A percentile compares a stretch with the other conserved stretches of the same genome.
phyloP scores from a whole-genome alignment of 2,888 invertebrate species.

The Chymomyza caudatula region DNA sequence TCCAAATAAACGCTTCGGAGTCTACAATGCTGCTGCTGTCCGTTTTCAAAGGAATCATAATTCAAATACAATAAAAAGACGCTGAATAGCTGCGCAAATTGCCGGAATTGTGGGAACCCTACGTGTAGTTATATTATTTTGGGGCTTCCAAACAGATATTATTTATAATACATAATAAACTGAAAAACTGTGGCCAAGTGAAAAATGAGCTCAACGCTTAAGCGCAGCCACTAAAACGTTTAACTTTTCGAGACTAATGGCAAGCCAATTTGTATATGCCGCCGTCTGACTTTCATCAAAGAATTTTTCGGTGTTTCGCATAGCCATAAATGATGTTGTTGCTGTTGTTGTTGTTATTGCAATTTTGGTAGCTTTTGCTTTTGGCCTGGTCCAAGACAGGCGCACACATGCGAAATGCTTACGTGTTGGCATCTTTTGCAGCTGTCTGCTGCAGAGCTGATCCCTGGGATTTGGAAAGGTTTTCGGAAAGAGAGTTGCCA shows the following conservation, averaged over 20 bases:
- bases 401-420: slow-evolving; percentile 65
- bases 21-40: neutral
- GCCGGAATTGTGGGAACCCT: slow-evolving; percentile 60
- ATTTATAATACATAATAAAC: slow-evolving; percentile 59
- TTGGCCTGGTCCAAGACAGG: slow-evolving; percentile 22
- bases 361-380: slow-evolving; percentile 35
- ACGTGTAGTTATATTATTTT: neutral
- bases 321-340: slow-evolving; percentile 63
- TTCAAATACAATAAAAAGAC: slow-evolving; percentile 14
- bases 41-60: slow-evolving; percentile 13
- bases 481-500: neutral
- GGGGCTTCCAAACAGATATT: neutral
- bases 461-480: neutral
- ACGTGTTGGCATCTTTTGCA: slow-evolving; percentile 62
- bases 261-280: slow-evolving; percentile 64
- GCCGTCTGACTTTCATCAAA: slow-evolving; percentile 53
- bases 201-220: slow-evolving; percentile 64
- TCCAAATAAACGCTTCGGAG: slow-evolving; percentile 51
- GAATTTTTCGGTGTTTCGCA: slow-evolving; percentile 63
- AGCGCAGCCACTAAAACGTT: slow-evolving; percentile 71
- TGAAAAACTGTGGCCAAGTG: slow-evolving; percentile 58
- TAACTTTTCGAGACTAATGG: slow-evolving; percentile 67
- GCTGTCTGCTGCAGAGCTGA: slow-evolving; percentile 12
- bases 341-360: slow-evolving; percentile 14
- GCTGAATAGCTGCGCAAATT: slow-evolving; percentile 37